phyloP scores from a whole-genome alignment of 2,888 invertebrate genomes.

The Uropetala carovei region DNA sequence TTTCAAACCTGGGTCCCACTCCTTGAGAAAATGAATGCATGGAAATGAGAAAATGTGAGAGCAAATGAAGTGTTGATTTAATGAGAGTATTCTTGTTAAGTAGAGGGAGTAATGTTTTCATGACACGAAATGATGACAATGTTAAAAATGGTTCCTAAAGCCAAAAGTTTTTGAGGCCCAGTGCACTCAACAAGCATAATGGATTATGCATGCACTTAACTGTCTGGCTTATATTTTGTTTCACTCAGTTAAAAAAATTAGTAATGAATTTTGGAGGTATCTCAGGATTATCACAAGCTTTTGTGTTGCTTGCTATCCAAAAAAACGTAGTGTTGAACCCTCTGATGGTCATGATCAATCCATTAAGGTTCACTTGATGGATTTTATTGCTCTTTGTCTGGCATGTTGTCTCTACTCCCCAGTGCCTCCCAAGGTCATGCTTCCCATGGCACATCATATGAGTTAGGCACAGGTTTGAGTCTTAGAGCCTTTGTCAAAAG shows the following conservation, averaged over 20 bases:
- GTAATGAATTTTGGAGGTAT: constrained; percentile 44
- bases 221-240: constrained; percentile 59
- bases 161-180: constrained; percentile 61
- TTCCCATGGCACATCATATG: constrained; percentile 43
- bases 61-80: constrained; percentile 53
- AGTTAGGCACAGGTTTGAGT: constrained; percentile 62
- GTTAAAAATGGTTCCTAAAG: constrained; percentile 62
- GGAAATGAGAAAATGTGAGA: constrained; percentile 51
- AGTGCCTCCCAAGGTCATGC: not conserved
- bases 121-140: constrained; percentile 63
- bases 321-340: constrained; percentile 26
- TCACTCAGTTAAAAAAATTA: constrained; percentile 58
- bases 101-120: constrained; percentile 64
- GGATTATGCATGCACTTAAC: constrained; percentile 58
- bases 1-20: constrained; percentile 60
- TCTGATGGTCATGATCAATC: constrained; percentile 45
- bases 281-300: constrained; percentile 30
- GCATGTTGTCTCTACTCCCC: constrained; percentile 60
- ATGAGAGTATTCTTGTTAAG: constrained; percentile 57
- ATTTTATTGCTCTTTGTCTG: constrained; percentile 55
- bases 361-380: constrained; percentile 49
- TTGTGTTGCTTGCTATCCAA: constrained; percentile 26
- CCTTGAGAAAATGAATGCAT: constrained; percentile 39
- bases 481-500: constrained; percentile 52
- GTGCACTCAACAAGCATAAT: constrained; percentile 60